Conservation (phyloP, 2,113 vertebrate genomes). For the Argyrosomus japonicus region DNA sequence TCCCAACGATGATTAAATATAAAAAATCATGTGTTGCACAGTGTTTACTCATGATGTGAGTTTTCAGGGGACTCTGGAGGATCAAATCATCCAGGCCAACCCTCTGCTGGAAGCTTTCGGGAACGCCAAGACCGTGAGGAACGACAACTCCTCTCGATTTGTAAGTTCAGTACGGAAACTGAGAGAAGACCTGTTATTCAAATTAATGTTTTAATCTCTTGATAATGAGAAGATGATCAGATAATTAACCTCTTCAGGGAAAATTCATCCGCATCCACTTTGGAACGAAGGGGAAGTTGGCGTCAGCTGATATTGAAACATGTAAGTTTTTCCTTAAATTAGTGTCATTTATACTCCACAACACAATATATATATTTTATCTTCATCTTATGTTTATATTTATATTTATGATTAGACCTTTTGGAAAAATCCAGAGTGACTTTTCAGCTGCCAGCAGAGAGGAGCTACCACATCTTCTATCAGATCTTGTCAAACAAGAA, state of each 20-base stretch:
- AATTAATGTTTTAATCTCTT: too few relatives aligned
- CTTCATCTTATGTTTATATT: not conserved
- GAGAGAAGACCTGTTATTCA: not conserved
- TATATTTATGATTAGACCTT: conserved; percentile 64
- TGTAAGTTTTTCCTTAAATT: conserved; percentile 62
- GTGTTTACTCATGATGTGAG: not conserved
- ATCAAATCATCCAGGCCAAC: conserved; percentile 82
- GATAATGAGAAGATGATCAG: not conserved
- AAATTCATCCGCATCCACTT: conserved; percentile 84
- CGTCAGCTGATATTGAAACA: conserved; percentile 81
- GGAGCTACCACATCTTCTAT: conserved; percentile 82
- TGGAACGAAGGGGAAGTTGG: conserved; percentile 78
- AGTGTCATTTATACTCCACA: not conserved
- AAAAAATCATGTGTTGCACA: not conserved
- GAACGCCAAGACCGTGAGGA: conserved; percentile 81
- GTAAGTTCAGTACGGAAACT: conserved; percentile 51
- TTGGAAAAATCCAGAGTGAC: conserved; percentile 82
- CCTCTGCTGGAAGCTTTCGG: conserved; percentile 82
- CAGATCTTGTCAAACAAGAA: conserved; percentile 73
- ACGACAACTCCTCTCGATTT: conserved; percentile 79
- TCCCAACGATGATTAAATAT: not conserved
- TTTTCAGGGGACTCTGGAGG: conserved; percentile 73
- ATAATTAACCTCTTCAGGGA: conserved; percentile 56
- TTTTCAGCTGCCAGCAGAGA: conserved; percentile 75
- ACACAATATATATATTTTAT: not conserved